Percentiles rank a stretch among this genome's conserved stretches.
Evolutionary conservation across 2,888 invertebrate genomes (phyloP).

Genomic region (Cyclophora albipunctata): DNA sequence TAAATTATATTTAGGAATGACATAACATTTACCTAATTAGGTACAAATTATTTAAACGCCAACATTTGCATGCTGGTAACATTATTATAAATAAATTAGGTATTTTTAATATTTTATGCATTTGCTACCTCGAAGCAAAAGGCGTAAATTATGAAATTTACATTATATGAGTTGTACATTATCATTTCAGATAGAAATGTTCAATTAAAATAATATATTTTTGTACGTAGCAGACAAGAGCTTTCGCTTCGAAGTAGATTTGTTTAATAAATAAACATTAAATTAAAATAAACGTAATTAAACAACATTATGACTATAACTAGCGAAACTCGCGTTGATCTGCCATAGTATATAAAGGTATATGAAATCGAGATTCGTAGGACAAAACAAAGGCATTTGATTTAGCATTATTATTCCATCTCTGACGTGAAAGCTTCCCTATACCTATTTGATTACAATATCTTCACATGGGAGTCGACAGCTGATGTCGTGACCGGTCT

Average conservation of each 20-base stretch:
- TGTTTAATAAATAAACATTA: background rate
- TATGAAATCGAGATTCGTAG: background rate
- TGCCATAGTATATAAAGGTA: background rate
- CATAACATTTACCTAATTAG: too few relatives aligned
- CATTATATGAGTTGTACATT: too few relatives aligned
- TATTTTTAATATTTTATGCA: background rate
- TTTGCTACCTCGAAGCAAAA: constrained; percentile 1
- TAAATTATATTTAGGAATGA: too few relatives aligned
- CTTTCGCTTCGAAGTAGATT: too few relatives aligned
- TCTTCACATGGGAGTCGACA: constrained; percentile 68
- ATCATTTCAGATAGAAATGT: too few relatives aligned
- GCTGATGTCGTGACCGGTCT: constrained; percentile 66
- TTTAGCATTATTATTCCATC: too few relatives aligned
- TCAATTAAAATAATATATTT: too few relatives aligned
- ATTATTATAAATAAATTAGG: constrained; percentile 3
- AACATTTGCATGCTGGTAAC: constrained; percentile 23
- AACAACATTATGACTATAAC: background rate
- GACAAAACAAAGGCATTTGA: too few relatives aligned
- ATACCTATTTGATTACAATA: background rate
- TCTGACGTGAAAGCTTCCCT: background rate
- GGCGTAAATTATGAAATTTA: background rate
- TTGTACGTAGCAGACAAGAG: too few relatives aligned
- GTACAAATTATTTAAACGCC: background rate
- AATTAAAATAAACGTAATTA: constrained; percentile 2
- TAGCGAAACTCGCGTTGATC: background rate